Conservation (phyloP, 1,140 invertebrate genomes). For the Lysiphlebus fabarum region DNA sequence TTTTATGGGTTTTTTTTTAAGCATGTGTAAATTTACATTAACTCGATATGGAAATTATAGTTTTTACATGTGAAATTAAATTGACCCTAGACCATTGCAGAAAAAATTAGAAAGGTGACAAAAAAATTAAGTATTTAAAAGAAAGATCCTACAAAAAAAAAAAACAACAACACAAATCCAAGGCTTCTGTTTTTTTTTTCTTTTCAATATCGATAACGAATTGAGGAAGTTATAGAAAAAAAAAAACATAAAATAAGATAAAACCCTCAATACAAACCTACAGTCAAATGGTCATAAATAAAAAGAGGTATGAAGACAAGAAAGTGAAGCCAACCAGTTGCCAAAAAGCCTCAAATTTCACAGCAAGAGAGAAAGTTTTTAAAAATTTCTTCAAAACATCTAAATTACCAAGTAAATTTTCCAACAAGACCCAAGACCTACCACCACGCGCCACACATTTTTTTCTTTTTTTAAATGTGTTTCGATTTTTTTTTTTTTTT, state of each 20-base stretch:
- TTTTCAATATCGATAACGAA: too few species aligned
- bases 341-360: slow-evolving; percentile 9
- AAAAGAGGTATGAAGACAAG: slow-evolving; percentile 2
- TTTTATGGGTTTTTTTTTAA: too few species aligned
- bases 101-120: too few species aligned
- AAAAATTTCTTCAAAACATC: slow-evolving; percentile 28
- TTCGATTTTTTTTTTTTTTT: slow-evolving; percentile 5
- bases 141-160: too few species aligned
- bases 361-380: neutral
- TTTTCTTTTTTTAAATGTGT: neutral
- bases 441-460: slow-evolving; percentile 26
- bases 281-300: neutral
- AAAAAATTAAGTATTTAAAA: too few species aligned
- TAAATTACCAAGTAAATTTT: slow-evolving; percentile 29
- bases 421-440: slow-evolving; percentile 26
- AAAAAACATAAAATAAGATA: too few species aligned
- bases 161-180: too few species aligned
- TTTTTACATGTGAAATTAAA: too few species aligned
- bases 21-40: too few species aligned
- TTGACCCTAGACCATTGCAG: too few species aligned
- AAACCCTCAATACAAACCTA: neutral
- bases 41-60: too few species aligned
- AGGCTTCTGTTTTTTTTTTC: too few species aligned
- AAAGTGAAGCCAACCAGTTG: neutral
- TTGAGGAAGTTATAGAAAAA: neutral